These are phyloP conservation scores for Stictonetta naevosa DNA, from an alignment of 2,113 vertebrate species.

Conservation along the genomic window DNA sequence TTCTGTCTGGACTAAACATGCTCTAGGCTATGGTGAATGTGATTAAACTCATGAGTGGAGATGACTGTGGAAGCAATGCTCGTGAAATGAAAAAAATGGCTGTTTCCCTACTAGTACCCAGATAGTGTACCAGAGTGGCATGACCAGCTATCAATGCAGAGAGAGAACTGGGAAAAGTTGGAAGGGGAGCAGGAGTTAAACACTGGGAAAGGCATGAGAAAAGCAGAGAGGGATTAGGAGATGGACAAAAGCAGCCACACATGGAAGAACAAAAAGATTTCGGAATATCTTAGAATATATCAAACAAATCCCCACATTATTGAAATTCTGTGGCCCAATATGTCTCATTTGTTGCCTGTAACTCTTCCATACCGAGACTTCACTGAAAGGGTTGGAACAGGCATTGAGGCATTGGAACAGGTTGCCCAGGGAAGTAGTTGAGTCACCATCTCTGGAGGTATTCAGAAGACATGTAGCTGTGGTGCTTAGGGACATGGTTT, in stretches of 20 bases:
- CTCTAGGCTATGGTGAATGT: conserved; percentile 20
- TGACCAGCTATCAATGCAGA: not conserved
- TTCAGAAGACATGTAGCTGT: too few species aligned
- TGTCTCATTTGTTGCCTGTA: not conserved
- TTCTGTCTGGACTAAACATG: conserved; percentile 27
- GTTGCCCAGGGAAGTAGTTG: too few species aligned
- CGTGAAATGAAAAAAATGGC: not conserved
- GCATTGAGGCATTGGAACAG: too few species aligned
- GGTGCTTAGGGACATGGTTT: too few species aligned
- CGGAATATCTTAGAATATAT: not conserved
- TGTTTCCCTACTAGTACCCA: not conserved
- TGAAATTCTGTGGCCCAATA: not conserved
- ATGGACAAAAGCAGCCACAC: not conserved
- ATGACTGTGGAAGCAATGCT: not conserved
- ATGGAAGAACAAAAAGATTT: not conserved
- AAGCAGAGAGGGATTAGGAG: not conserved
- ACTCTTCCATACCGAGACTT: not conserved
- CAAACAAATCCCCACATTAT: not conserved
- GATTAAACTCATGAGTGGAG: conserved; percentile 13
- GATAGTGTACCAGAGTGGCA: not conserved
- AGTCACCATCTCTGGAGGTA: too few species aligned
- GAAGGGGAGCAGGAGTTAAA: not conserved
- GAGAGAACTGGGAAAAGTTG: not conserved
- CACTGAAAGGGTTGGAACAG: too few species aligned
- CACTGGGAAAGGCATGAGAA: not conserved